A percentile compares a stretch with the other conserved stretches of the same genome.
phyloP scores from a whole-genome alignment of 2,888 invertebrate genomes.

The Zaprionus bogoriensis region DNA sequence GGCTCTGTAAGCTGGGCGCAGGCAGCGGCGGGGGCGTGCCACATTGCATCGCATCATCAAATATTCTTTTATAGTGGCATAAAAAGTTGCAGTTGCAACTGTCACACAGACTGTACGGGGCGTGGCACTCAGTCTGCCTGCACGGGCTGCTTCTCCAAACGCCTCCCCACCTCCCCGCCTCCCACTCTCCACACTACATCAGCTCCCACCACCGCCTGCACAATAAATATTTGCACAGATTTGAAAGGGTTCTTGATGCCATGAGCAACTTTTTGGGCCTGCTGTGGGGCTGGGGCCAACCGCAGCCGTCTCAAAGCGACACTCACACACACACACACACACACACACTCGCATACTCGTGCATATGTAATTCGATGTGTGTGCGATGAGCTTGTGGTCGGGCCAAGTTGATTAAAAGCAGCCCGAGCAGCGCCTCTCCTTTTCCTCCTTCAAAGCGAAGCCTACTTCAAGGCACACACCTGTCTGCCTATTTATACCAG shows the following conservation, averaged over 20 bases:
- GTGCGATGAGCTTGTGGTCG: constrained; percentile 32
- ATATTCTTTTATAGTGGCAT: constrained; percentile 51
- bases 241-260: constrained; percentile 43
- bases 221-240: constrained; percentile 61
- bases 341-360: background rate
- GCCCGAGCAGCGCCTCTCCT: background rate
- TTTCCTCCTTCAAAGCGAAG: background rate
- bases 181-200: too few relatives aligned
- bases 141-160: too few relatives aligned
- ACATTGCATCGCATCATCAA: constrained; percentile 43
- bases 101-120: too few relatives aligned
- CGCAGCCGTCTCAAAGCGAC: constrained; percentile 25
- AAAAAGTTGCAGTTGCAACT: constrained; percentile 15
- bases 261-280: constrained; percentile 38
- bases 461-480: background rate
- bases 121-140: too few relatives aligned
- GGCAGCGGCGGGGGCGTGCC: too few relatives aligned
- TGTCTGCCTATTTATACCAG: background rate
- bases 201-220: constrained; percentile 33
- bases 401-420: constrained; percentile 53
- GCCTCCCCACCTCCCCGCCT: too few relatives aligned
- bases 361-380: constrained; percentile 18
- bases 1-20: constrained; percentile 21
- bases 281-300: constrained; percentile 13
- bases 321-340: constrained; percentile 14